phyloP scores from a whole-genome alignment of 2,113 vertebrate genomes.

The Chinchilla lanigera region DNA sequence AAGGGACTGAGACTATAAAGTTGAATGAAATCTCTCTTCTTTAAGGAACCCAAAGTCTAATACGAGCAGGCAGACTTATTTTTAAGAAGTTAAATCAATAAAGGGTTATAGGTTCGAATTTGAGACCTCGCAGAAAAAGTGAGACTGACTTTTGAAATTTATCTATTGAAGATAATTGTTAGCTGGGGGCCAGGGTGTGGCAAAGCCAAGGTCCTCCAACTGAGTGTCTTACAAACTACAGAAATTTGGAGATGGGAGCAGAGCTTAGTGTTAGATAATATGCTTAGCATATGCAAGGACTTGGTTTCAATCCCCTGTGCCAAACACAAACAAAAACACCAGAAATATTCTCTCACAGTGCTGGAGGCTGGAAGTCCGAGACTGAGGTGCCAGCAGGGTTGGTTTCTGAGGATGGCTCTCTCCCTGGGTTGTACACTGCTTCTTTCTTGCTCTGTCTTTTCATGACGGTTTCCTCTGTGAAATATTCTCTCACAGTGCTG shows the following conservation, averaged over 20 bases:
- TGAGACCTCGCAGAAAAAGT: neutral
- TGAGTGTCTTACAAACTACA: neutral
- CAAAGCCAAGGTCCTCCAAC: neutral
- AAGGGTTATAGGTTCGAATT: neutral
- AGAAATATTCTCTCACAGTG: neutral
- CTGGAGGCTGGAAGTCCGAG: neutral
- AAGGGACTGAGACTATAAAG: neutral
- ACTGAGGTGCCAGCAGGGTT: neutral
- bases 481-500: too few relatives aligned
- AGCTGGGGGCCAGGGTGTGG: neutral
- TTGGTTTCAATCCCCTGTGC: neutral
- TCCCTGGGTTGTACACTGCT: neutral
- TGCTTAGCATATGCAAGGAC: neutral
- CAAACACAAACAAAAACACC: neutral
- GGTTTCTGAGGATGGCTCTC: neutral
- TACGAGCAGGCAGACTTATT: neutral
- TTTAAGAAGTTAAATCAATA: neutral
- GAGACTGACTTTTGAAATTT: neutral
- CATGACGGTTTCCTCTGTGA: neutral
- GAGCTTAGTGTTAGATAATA: neutral
- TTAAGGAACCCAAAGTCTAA: neutral
- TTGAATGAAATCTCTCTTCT: neutral
- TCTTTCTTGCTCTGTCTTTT: neutral
- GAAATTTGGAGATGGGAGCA: neutral
- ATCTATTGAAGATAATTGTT: neutral